Base-by-base conservation (phyloP, 2,888 invertebrate genomes). In the Volucella zonaria region DNA sequence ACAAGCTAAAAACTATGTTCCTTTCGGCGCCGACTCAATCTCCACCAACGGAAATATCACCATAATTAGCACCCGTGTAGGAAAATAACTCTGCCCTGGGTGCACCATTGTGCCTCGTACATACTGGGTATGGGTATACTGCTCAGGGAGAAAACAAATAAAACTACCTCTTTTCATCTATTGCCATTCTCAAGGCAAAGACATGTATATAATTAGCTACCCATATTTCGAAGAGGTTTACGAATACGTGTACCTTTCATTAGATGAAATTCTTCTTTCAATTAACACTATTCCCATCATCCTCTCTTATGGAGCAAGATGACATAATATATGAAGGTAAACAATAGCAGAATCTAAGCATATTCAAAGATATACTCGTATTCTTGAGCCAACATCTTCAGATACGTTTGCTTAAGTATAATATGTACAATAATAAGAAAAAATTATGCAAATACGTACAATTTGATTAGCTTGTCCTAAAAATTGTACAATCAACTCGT, bases 381-480 rank as follows among this genome's bases (percentile, higher is more conserved):
- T 31, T 31, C 42, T 52, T 4, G 4, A 1, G 31, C 31, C 31
- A 31, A 31, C 31, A 3, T 31, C 31, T 31, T 31, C 31, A 14
- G 56, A 82, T 56, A 59, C 31, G 59, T 78, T 67, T 71, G 66
- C 82, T 78, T 56, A 78, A 31, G 31, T 61, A 38, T 73, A 77
- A 78, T 62, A n/a, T n/a, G n/a, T n/a, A 18, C 18, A 18, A 18
- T 1, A 74, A 45, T 31, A 31, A 31, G 31, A 31, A 6, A 31
- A 31, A 31, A 6, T 61, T 74, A 86, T 82, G 80, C 67, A 85
- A 80, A 82, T 75, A 88, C 89, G 88, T 91, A 91, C 91, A 88
- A 90, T 90, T 87, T 88, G 89, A 89, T 90, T 90, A 59, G 89
- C 88, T 88, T 89, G 89, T 81, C 89, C 91, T 85, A 91, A 87